These are phyloP conservation scores for Cyprinus carpio DNA, from an alignment of 2,113 vertebrate species.

Conservation along the genomic window DNA sequence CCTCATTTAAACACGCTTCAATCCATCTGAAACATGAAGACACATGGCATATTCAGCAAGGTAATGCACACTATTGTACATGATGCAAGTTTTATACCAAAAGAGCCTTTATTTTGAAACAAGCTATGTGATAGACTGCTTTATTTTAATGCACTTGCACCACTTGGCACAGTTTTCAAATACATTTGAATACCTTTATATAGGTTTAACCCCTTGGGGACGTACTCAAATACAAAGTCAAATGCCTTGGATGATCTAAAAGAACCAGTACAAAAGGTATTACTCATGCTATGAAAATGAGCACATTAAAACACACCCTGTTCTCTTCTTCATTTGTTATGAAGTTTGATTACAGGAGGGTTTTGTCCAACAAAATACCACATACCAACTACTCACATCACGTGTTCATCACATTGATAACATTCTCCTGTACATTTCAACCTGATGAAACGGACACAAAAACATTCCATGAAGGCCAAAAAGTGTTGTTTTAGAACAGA, in stretches of 20 bases:
- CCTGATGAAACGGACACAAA: constrained; percentile 1
- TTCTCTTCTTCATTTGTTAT: constrained; percentile 3
- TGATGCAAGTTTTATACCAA: background rate
- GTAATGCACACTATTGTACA: background rate
- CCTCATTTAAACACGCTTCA: constrained; percentile 95
- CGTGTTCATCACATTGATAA: constrained; percentile 19
- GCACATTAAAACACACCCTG: background rate
- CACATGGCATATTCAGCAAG: background rate
- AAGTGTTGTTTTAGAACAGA: background rate
- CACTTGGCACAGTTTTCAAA: constrained; percentile 6
- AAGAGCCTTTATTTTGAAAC: background rate
- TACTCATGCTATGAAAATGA: constrained; percentile 5
- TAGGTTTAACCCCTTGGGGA: background rate
- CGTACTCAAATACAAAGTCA: background rate
- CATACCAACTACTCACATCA: constrained; percentile 27
- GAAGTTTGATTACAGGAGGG: background rate
- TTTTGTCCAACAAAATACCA: constrained; percentile 27
- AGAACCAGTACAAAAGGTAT: background rate
- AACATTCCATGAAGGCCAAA: background rate
- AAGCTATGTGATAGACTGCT: background rate
- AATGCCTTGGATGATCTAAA: background rate
- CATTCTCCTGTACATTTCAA: constrained; percentile 41
- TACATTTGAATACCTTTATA: constrained; percentile 23
- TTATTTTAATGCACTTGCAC: background rate
- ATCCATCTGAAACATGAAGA: constrained; percentile 84